Conservation (phyloP, 2,113 vertebrate genomes). For the Tautogolabrus adspersus region DNA sequence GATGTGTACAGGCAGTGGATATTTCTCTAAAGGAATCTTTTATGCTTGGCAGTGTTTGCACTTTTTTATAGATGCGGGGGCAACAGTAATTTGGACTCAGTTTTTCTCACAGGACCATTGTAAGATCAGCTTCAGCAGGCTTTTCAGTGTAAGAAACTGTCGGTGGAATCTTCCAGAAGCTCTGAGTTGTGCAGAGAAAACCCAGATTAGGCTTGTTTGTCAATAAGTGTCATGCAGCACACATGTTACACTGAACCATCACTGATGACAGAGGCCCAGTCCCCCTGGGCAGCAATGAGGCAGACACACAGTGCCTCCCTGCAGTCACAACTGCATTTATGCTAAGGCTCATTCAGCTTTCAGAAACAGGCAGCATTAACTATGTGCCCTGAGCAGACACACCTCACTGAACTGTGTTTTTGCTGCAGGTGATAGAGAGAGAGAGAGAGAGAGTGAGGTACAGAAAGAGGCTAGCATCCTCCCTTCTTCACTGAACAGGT, state of each 20-base stretch:
- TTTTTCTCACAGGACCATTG: constrained; percentile 21
- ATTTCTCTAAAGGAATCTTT: background rate
- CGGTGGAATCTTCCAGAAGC: constrained; percentile 36
- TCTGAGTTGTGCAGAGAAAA: constrained; percentile 5
- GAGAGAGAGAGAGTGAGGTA: constrained; percentile 18
- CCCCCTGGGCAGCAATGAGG: constrained; percentile 32
- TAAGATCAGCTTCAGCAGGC: constrained; percentile 13
- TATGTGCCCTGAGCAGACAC: constrained; percentile 45
- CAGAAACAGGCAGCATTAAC: constrained; percentile 7
- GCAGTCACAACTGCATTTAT: constrained; percentile 30
- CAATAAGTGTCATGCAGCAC: background rate
- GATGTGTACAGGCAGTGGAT: background rate
- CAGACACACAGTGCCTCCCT: constrained; percentile 39
- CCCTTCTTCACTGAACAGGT: constrained; percentile 60
- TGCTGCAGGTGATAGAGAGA: constrained; percentile 3
- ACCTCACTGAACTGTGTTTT: constrained; percentile 52
- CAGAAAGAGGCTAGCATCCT: constrained; percentile 18
- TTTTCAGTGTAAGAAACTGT: constrained; percentile 3
- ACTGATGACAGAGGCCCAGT: constrained; percentile 34
- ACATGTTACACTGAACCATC: constrained; percentile 11
- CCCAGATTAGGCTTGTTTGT: background rate
- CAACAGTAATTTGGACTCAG: constrained; percentile 15
- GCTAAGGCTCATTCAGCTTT: constrained; percentile 42
- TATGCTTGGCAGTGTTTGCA: background rate
- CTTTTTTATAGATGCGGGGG: constrained; percentile 9